phyloP scores from a whole-genome alignment of 1,140 invertebrate genomes.

The Eupristina koningsbergeri region DNA sequence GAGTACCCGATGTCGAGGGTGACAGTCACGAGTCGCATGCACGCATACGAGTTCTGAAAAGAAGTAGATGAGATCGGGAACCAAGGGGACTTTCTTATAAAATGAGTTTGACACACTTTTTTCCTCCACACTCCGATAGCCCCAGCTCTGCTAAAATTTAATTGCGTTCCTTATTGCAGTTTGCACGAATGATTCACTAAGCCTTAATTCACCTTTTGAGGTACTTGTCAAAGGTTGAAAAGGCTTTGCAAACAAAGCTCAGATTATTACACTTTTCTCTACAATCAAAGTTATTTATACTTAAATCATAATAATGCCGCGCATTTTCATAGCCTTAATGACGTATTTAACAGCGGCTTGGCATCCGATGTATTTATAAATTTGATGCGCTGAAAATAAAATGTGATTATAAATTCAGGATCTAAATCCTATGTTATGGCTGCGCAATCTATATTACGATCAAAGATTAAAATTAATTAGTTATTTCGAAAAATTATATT shows the following conservation, averaged over 20 bases:
- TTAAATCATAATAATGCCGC: background rate
- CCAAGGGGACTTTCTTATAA: conserved; percentile 14
- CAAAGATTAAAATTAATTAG: no score
- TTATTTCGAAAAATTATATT: no score
- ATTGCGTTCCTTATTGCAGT: conserved; percentile 30
- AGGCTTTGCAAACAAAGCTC: conserved; percentile 23
- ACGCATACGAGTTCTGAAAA: background rate
- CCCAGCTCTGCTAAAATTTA: conserved; percentile 15
- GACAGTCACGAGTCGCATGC: conserved; percentile 12
- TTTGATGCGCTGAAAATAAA: no score
- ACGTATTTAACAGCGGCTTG: no score
- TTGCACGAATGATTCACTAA: conserved; percentile 4
- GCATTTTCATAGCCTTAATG: no score
- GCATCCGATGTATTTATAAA: no score
- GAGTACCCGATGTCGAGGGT: conserved; percentile 46
- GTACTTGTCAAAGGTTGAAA: conserved; percentile 29
- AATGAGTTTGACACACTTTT: conserved; percentile 26
- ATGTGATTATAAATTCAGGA: no score
- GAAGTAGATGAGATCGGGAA: background rate
- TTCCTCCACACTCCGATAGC: background rate
- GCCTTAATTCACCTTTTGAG: conserved; percentile 12
- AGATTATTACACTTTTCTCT: background rate
- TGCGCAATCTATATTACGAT: no score
- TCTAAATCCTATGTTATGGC: no score
- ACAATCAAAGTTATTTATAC: background rate